phyloP scores from a whole-genome alignment of 2,113 vertebrate genomes.

The Colius striatus region DNA sequence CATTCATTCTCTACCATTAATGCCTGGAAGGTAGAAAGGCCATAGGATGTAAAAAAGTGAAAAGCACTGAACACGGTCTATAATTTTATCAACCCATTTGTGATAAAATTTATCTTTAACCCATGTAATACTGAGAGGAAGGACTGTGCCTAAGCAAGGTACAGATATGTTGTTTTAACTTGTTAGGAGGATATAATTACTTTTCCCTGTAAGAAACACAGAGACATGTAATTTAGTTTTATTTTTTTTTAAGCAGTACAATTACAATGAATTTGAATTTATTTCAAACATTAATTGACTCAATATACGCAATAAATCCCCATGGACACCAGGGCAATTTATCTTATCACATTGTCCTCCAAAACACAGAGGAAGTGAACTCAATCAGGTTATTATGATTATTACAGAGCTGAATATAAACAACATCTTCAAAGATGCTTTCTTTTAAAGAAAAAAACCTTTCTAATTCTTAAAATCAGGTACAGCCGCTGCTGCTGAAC shows the following conservation, averaged over 20 bases:
- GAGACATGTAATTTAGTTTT: background rate
- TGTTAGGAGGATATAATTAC: background rate
- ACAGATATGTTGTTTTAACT: background rate
- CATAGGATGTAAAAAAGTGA: background rate
- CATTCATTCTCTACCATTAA: background rate
- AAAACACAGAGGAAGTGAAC: background rate
- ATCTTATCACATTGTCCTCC: background rate
- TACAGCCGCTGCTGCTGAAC: background rate
- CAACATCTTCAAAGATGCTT: background rate
- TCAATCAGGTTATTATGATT: background rate
- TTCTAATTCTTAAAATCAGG: background rate
- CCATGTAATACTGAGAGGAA: background rate
- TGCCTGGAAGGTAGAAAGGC: background rate
- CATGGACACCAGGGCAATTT: background rate
- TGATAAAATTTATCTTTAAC: background rate
- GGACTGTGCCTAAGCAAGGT: background rate
- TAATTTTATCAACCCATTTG: background rate
- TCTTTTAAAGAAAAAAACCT: background rate
- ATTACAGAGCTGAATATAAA: background rate
- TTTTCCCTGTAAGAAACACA: background rate
- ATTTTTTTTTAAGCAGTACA: background rate
- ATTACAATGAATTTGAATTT: background rate
- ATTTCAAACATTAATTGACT: background rate
- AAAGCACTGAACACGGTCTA: background rate
- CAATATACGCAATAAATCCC: background rate